Percentiles rank a stretch among this genome's conserved stretches.
These are phyloP conservation scores for Hydrochoerus hydrochaeris DNA, from an alignment of 2,113 vertebrate genomes.

Conservation along the genomic window DNA sequence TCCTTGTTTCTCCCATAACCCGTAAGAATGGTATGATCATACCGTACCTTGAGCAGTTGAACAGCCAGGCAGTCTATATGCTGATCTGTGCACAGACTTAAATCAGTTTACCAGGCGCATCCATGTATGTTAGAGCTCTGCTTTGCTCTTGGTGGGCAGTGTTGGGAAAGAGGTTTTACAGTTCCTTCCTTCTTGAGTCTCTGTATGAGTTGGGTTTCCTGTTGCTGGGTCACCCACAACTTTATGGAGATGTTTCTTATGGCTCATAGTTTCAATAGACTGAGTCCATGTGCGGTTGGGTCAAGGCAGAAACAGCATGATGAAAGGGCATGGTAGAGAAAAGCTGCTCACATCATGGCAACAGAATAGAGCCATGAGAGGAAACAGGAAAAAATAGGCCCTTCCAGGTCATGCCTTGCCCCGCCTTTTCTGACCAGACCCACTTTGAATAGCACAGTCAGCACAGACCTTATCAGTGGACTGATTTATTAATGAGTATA, in stretches of 20 bases:
- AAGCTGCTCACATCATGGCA: background rate
- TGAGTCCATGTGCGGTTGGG: background rate
- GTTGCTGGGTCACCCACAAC: background rate
- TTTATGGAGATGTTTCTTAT: background rate
- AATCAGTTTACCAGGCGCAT: background rate
- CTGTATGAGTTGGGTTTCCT: background rate
- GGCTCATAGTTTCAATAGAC: background rate
- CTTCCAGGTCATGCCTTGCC: background rate
- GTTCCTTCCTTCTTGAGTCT: background rate
- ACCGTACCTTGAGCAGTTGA: background rate
- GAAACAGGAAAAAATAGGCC: background rate
- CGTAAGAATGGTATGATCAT: background rate
- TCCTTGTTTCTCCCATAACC: background rate
- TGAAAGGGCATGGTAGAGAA: background rate
- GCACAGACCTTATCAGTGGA: background rate
- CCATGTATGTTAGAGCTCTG: background rate
- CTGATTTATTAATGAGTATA: background rate
- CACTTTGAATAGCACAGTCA: background rate
- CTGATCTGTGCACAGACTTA: rapidly evolving
- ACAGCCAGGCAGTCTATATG: background rate
- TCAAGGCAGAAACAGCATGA: background rate
- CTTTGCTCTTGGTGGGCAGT: no score
- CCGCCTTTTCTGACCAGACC: background rate
- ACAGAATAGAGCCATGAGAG: background rate
- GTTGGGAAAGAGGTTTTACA: background rate